Conservation (phyloP, 2,797 vertebrate genomes). For the Neosalanx taihuensis region DNA sequence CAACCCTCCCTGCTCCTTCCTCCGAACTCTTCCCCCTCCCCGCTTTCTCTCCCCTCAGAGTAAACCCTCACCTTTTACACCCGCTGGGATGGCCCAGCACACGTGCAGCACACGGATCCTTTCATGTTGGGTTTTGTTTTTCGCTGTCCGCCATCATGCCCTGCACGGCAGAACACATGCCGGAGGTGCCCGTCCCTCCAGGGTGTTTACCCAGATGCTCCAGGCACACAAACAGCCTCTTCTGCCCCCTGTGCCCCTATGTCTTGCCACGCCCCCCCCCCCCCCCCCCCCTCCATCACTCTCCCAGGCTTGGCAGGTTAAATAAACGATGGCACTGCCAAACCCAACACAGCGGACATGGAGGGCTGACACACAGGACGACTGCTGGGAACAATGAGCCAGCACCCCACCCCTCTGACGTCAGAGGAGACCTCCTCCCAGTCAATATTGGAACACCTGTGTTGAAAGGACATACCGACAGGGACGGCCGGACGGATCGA, state of each 20-base stretch:
- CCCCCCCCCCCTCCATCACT: not conserved
- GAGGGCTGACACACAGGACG: conserved; percentile 25
- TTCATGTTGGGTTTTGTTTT: conserved; percentile 47
- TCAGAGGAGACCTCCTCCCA: conserved; percentile 32
- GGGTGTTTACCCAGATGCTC: conserved; percentile 59
- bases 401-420: conserved; percentile 37
- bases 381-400: conserved; percentile 46
- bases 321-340: conserved; percentile 47
- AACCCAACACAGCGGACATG: conserved; percentile 27
- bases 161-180: conserved; percentile 38
- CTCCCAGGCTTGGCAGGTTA: conserved; percentile 16
- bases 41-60: conserved; percentile 7
- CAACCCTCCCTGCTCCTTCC: not conserved
- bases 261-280: not conserved
- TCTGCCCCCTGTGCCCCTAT: not conserved
- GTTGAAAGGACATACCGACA: conserved; percentile 38
- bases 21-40: not conserved
- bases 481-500: conserved; percentile 29
- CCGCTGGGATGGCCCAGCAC: conserved; percentile 8
- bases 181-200: conserved; percentile 40
- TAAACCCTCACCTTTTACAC: not conserved
- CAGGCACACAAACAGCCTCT: conserved; percentile 32
- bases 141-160: conserved; percentile 39
- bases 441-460: conserved; percentile 73
- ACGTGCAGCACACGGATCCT: conserved; percentile 6